Evolutionary conservation across 2,888 invertebrate species (phyloP).

Genomic region (Phengaris alcon): DNA sequence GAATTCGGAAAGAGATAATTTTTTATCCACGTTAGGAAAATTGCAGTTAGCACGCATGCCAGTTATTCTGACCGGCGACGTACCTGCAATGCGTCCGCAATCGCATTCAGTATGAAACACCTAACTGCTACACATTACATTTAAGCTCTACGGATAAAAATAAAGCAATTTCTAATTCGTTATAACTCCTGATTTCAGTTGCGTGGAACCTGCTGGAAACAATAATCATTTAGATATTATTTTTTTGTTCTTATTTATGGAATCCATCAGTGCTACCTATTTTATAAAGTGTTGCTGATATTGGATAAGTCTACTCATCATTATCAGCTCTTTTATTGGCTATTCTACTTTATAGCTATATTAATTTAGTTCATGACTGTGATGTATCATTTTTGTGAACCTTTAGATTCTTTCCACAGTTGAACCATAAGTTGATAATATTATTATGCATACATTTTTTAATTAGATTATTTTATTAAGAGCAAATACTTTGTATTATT

Average conservation of each 20-base stretch:
- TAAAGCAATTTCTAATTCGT: constrained; percentile 26
- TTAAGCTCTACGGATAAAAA: constrained; percentile 9
- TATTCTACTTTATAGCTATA: background rate
- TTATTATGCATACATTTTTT: too few relatives aligned
- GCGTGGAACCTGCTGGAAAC: constrained; percentile 1
- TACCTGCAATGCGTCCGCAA: background rate
- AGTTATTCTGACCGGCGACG: background rate
- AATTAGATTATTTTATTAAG: too few relatives aligned
- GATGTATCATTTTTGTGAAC: too few relatives aligned
- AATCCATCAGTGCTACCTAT: background rate
- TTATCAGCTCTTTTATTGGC: background rate
- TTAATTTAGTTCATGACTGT: too few relatives aligned
- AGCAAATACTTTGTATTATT: too few relatives aligned
- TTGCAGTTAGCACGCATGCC: too few relatives aligned
- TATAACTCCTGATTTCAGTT: constrained; percentile 1
- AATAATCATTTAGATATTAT: constrained; percentile 14
- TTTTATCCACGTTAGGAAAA: too few relatives aligned
- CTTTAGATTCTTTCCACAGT: too few relatives aligned
- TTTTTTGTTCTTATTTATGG: constrained; percentile 19
- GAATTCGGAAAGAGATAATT: too few relatives aligned
- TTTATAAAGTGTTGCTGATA: background rate
- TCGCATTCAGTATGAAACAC: constrained; percentile 2
- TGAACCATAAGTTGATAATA: too few relatives aligned
- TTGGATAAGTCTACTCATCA: background rate
- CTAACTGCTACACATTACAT: background rate